Evolutionary conservation across 35 echinoderm and acorn worm genomes (phyloP).

Genomic region (Eucidaris tribuloides): DNA sequence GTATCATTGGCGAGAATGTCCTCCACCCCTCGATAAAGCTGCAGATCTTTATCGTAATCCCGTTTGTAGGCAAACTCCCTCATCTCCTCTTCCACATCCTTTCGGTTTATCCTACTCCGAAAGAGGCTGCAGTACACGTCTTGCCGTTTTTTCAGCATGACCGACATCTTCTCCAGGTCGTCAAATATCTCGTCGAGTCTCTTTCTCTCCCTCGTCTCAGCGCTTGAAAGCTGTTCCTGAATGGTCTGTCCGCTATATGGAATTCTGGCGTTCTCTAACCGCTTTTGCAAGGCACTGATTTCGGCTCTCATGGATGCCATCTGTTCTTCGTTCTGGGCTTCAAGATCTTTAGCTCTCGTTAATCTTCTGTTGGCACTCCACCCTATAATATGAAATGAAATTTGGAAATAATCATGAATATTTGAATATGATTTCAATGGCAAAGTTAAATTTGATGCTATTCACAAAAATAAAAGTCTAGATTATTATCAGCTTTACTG

Average conservation of each 20-base stretch:
- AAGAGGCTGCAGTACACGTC: conserved; percentile 74
- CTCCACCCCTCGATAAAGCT: conserved; percentile 43
- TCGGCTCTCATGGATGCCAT: background rate
- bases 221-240: background rate
- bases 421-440: too few relatives aligned
- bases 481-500: too few relatives aligned
- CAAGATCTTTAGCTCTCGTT: too few relatives aligned
- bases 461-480: too few relatives aligned
- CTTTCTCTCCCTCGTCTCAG: background rate
- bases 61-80: conserved; percentile 37
- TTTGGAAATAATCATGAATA: too few relatives aligned
- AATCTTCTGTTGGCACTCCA: too few relatives aligned
- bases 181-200: conserved; percentile 5
- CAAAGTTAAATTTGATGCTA: too few relatives aligned
- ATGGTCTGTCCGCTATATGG: too few relatives aligned
- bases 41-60: conserved; percentile 64
- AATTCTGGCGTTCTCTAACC: background rate
- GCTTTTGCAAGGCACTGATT: background rate
- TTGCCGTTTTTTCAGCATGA: conserved; percentile 54
- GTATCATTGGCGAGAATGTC: conserved; percentile 60
- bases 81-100: conserved; percentile 45
- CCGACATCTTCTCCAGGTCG: conserved; percentile 56
- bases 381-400: too few relatives aligned
- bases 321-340: too few relatives aligned
- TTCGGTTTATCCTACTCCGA: conserved; percentile 1